Evolutionary conservation across 2,888 invertebrate species (phyloP).

Genomic region (Diplolepis rosae): DNA sequence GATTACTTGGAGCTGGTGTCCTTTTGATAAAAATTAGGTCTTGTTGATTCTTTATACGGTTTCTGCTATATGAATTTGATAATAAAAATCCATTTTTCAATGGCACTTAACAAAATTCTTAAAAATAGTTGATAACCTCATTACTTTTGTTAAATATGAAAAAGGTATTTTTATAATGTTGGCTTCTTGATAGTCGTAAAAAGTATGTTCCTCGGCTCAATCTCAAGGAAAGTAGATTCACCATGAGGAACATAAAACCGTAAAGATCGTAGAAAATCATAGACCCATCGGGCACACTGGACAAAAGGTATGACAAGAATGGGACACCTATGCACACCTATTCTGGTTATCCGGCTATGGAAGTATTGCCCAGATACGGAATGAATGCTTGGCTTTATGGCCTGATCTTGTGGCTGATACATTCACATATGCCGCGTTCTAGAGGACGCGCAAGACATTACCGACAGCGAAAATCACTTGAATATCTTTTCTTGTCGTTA

Average conservation of each 20-base stretch:
- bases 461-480: conserved; percentile 51
- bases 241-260: conserved; percentile 18
- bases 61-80: no score
- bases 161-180: neutral
- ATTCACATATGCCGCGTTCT: conserved; percentile 42
- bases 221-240: neutral
- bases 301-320: conserved; percentile 66
- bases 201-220: neutral
- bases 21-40: conserved; percentile 1
- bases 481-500: conserved; percentile 55
- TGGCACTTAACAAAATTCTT: no score
- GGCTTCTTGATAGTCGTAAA: neutral
- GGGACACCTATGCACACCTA: conserved; percentile 63
- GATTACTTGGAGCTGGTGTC: conserved; percentile 11
- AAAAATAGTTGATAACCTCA: no score
- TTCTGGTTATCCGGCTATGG: conserved; percentile 67
- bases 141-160: neutral
- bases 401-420: conserved; percentile 64
- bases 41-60: neutral
- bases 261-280: conserved; percentile 13
- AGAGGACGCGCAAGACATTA: conserved; percentile 33
- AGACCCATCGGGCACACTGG: conserved; percentile 50
- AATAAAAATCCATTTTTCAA: no score
- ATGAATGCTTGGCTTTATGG: conserved; percentile 69
- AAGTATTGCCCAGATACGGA: conserved; percentile 67